Conservation (phyloP, 1,140 invertebrate genomes). For the Heliothis virescens region DNA sequence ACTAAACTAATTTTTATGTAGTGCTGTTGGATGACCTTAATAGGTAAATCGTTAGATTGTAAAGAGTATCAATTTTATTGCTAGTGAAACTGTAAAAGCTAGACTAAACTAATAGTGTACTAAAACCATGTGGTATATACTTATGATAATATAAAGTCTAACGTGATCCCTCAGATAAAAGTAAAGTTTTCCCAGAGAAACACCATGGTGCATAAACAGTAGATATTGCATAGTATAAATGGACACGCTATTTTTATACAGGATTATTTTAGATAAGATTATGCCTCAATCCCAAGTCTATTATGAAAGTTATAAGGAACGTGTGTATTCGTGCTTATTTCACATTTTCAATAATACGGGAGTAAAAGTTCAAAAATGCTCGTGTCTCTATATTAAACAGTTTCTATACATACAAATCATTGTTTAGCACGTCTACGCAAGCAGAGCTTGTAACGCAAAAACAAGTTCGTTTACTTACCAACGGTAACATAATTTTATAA, state of each 20-base stretch:
- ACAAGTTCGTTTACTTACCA: no score
- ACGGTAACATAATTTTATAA: no score
- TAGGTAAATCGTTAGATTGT: conserved; percentile 45
- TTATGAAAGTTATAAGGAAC: conserved; percentile 21
- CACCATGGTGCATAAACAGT: conserved; percentile 25
- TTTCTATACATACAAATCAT: conserved; percentile 18
- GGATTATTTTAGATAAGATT: conserved; percentile 41
- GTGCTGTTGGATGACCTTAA: conserved; percentile 10
- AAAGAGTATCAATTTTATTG: conserved; percentile 17
- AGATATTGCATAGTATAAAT: conserved; percentile 48
- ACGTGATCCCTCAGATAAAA: no score
- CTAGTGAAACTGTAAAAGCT: conserved; percentile 8
- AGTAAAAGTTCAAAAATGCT: neutral
- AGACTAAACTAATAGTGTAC: conserved; percentile 17
- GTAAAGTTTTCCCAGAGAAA: conserved; percentile 30
- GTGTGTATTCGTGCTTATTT: conserved; percentile 1
- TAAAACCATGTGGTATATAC: conserved; percentile 9
- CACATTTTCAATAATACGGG: conserved; percentile 12
- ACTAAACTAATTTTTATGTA: conserved; percentile 34
- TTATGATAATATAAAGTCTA: no score
- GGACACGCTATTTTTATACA: conserved; percentile 47
- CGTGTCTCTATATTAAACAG: conserved; percentile 43
- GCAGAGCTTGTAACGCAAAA: no score
- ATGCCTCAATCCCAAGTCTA: conserved; percentile 10
- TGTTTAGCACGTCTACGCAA: neutral